phyloP scores from a whole-genome alignment of 37 sponge, comb jelly and placozoan genomes.

The Crambe crambe region DNA sequence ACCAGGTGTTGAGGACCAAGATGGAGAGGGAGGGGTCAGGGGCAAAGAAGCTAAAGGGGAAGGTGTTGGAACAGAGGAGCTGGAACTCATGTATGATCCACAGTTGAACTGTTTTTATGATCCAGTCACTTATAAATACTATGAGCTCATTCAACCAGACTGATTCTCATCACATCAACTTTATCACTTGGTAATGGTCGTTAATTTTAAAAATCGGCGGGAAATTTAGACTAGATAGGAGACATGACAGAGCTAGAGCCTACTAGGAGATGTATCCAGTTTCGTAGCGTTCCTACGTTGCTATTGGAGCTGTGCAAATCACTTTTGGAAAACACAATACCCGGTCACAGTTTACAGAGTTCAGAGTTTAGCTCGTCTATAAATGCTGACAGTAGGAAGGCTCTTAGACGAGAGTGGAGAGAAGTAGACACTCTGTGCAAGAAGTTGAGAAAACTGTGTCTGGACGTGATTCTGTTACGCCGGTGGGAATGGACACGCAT shows the following conservation, averaged over 20 bases:
- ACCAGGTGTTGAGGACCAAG: neutral
- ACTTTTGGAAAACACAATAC: no score
- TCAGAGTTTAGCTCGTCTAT: neutral
- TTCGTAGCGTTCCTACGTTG: neutral
- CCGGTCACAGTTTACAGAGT: no score
- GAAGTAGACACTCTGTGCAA: no score
- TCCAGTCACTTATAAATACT: constrained; percentile 86
- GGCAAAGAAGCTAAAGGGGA: constrained; percentile 8
- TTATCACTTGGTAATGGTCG: neutral
- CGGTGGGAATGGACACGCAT: neutral
- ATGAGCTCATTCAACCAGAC: constrained; percentile 61
- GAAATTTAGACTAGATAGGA: no score
- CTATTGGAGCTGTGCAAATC: neutral
- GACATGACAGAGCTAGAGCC: no score
- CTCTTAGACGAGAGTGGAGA: neutral
- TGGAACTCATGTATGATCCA: constrained; percentile 87
- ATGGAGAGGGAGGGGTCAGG: no score
- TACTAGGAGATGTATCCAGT: neutral
- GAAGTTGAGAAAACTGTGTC: neutral
- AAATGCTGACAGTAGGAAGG: neutral
- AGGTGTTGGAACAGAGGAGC: constrained; percentile 56
- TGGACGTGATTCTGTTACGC: neutral
- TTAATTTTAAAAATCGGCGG: no score
- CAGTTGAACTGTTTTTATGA: constrained; percentile 88
- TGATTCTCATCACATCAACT: neutral